A percentile compares a stretch with the other conserved stretches of the same genome.
These are phyloP conservation scores for Maccullochella peelii DNA, from an alignment of 2,113 vertebrate genomes.

Conservation along the genomic window DNA sequence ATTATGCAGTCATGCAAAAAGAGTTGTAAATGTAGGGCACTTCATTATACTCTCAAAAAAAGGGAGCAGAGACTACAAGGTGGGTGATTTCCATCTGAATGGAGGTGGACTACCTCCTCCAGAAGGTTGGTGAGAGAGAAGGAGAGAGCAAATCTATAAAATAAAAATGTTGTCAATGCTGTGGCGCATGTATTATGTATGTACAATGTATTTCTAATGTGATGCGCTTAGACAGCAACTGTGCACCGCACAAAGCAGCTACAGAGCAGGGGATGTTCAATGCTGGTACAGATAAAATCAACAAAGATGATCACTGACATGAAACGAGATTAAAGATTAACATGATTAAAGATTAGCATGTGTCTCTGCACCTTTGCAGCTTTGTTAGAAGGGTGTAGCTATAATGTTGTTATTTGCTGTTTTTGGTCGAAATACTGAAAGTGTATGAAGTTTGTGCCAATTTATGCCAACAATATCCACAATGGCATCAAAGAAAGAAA, in stretches of 20 bases:
- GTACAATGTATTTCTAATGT: not conserved
- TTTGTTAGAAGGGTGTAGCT: not conserved
- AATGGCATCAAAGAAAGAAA: not conserved
- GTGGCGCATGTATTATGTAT: not conserved
- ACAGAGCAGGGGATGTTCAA: not conserved
- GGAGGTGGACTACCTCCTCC: not conserved
- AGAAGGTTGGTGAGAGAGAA: not conserved
- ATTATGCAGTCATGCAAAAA: constrained; percentile 50
- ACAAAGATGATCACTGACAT: constrained; percentile 37
- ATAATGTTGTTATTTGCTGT: not conserved
- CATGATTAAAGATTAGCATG: constrained; percentile 24
- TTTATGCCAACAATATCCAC: not conserved
- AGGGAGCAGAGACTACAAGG: not conserved
- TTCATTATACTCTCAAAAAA: constrained; percentile 45
- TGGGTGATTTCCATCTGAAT: constrained; percentile 48
- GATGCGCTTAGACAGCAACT: not conserved
- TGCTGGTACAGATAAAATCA: constrained; percentile 30
- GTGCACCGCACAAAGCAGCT: not conserved
- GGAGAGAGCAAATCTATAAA: not conserved
- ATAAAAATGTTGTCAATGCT: not conserved
- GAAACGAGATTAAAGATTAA: constrained; percentile 54
- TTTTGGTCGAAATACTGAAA: not conserved
- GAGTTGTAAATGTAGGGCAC: constrained; percentile 37
- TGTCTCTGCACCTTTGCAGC: constrained; percentile 7
- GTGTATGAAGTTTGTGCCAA: not conserved